Evolutionary conservation across 1,140 invertebrate genomes (phyloP), one percentile per base, ranked within the genome.

Genomic region (Coptotermes formosanus): DNA sequence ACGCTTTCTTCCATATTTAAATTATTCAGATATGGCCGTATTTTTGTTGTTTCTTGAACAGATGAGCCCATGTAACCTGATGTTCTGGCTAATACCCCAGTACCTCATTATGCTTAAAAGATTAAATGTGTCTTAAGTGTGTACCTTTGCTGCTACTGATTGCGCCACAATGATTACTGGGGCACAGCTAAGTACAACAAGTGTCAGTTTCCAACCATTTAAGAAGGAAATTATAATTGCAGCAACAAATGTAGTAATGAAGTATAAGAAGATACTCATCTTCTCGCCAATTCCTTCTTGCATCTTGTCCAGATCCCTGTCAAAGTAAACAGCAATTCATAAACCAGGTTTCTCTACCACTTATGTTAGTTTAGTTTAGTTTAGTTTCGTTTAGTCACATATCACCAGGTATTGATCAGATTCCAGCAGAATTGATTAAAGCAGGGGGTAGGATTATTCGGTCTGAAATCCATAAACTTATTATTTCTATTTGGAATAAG

Each of bases 231-330:
- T 94, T 21, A 96, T 91, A 64, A 98, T 93, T 7, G 95, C 95
- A 2, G 94, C 93, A 1, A 97, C 89, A 89, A 97, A 97, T 2
- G 95, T 95, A 87, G 94, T 93, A 88, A 96, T 92, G 82, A 96
- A 91, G 89, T 96, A 96, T 0, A 96, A 91, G 87, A 98, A 96
- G 87, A 97, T 95, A 0, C 95, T 95, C 4, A 98, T 92, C 90
- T 99, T 99, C 91, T 99, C 97, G 0, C 97, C 97, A 25, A 98
- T 97, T 23, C 98, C 98, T 86, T 95, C 97, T 88, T 97, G 96
- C 88, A 98, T 94, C 90, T 97, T 97, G 87, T 97, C 95, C 82
- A 99, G 91, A 91, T 99, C 97, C 90, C 97, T 94, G 88, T 43
- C 88, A 88, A 85, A 25, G 86, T 75, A 84, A 84, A 52, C 43